Evolutionary conservation across 2,113 vertebrate species (phyloP), one percentile per base, ranked within the genome.

Genomic region (Conger conger): DNA sequence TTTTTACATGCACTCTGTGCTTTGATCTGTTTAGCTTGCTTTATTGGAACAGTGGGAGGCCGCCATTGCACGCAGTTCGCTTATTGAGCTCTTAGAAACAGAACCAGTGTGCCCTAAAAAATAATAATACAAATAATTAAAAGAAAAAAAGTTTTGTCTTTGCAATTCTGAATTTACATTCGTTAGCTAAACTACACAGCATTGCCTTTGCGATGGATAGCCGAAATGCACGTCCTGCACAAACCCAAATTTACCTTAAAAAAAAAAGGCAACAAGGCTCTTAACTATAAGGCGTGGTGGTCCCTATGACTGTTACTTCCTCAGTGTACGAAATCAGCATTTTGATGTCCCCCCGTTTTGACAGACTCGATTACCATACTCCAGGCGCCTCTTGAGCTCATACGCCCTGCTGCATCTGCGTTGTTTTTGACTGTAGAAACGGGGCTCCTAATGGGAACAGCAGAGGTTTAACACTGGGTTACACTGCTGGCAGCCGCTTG

Each of bases 191-290:
- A 88, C 80, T 86, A 76, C 50, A 50, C 82, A 83, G 81, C 54
- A 90, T 86, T 84, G 85, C 83, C 88, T 87, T 80, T 90, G 89
- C 91, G 91, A 93, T 91, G 91, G 91, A 92, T 92, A 90, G 87
- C 89, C 84, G 77, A 73, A 73, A 33, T 73, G n/a, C 68, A 33
- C 68, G 13, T 73, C n/a, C 57, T 23, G 57, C 20, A 23, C 20
- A 63, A 63, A 63, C 18, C 57, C 27, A 63, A n/a, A 63, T 63
- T 63, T 87, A 87, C 89, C 90, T 88, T 89, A 90, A 88, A 86
- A 88, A 88, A 86, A 82, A n/a, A 33, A 73, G 27, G 33, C 68
- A 33, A 33, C 33, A 30, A 73, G 9, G 9, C 68, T 2, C 1
- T 30, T 33, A 27, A 73, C 68, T 73, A 13, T 30, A 30, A 73